Base-by-base conservation (phyloP, 2,888 invertebrate species). In the Napeogenes inachia region DNA sequence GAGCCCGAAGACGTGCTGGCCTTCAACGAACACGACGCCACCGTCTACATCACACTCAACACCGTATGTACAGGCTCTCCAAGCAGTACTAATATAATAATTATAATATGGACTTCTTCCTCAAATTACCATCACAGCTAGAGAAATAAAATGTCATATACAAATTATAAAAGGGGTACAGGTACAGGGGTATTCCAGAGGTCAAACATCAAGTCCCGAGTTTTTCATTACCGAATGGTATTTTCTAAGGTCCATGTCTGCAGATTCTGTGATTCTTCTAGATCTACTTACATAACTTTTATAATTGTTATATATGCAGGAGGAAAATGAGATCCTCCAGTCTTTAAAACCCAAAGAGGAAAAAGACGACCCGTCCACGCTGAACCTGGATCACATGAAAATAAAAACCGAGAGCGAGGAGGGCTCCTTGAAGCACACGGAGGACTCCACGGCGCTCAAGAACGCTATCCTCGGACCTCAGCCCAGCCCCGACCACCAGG, bases 271-370 rank as follows among this genome's bases (percentile, higher is more conserved):
- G 42, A 54, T 12, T 12, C 35, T 45, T n/a, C 56, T 38, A n/a
- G 55, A n/a, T 33, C 42, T 55, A 56, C 50, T 35, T 21, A 21
- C 21, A 21, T 21, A 21, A 21, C 4, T 35, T 35, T 5, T 13
- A 13, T 13, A 2, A 10, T 58, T 50, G n/a, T 57, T 61, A 5
- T 62, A 21, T 59, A 46, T 80, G 61, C 81, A 94, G 92, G 96
- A 95, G 69, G 95, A 95, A 85, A 74, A 94, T 21, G 94, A 94
- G 72, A 92, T 94, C 4, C 92, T 95, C 58, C 93, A 93, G 63
- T 92, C 94, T 12, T 86, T 94, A 38, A 93, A 92, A 73, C 92
- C 92, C 0, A 94, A 94, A 80, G 93, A 93, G 57, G 93, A 94
- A 64, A 91, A 91, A 67, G 92, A 92, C 4, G 91, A 84, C 21